Evolutionary conservation across 1,140 invertebrate species (phyloP).

Genomic region (Dufourea novaeangliae): DNA sequence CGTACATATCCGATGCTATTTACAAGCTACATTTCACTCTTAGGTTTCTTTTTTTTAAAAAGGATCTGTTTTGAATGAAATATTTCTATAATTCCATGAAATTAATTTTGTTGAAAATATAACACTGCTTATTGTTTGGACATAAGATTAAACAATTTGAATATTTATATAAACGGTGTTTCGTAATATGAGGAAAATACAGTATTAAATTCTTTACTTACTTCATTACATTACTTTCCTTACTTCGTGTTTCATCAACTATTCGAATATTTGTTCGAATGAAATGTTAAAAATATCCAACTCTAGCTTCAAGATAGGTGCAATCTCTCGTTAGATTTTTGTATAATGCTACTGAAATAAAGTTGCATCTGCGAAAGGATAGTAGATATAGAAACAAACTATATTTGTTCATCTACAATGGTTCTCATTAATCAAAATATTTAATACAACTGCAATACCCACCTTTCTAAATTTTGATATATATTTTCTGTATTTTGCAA

Average conservation of each 20-base stretch:
- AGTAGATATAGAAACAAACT: background rate
- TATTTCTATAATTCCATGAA: background rate
- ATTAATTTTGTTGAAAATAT: background rate
- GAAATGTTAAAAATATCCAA: too few relatives aligned
- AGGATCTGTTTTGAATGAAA: background rate
- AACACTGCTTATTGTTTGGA: background rate
- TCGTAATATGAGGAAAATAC: background rate
- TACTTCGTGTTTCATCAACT: too few relatives aligned
- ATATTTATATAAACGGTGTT: background rate
- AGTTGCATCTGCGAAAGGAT: background rate
- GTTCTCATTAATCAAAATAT: background rate
- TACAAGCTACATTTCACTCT: background rate
- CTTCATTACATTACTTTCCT: background rate
- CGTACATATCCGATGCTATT: background rate
- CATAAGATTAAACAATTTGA: background rate
- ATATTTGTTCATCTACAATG: background rate
- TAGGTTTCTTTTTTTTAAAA: background rate
- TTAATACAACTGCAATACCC: background rate
- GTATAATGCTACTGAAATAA: background rate
- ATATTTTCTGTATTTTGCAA: conserved; percentile 11
- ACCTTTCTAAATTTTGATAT: background rate
- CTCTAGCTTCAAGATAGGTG: background rate
- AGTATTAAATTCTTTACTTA: background rate
- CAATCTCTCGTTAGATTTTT: background rate
- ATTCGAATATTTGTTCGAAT: too few relatives aligned